Conservation (phyloP, 2,888 invertebrate species). For the Nemoura dubitans region DNA sequence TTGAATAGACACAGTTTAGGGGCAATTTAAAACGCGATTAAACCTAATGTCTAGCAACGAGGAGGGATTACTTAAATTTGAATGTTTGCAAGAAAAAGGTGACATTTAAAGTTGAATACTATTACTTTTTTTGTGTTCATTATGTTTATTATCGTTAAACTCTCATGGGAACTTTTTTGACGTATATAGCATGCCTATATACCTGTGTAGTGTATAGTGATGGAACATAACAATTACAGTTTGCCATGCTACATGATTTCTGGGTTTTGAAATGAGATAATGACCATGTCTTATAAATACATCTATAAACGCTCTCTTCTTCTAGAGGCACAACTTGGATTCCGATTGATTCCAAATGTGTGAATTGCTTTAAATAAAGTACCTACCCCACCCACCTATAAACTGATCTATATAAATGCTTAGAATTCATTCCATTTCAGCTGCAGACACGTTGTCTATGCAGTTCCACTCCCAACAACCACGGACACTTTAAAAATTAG, state of each 20-base stretch:
- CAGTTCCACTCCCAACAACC: neutral
- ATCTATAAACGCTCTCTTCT: too few relatives aligned
- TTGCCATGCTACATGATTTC: too few relatives aligned
- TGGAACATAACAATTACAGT: neutral
- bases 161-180: neutral
- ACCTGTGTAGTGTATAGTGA: neutral
- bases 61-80: neutral
- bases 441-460: too few relatives aligned
- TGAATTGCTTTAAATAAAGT: too few relatives aligned
- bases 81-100: neutral
- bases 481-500: neutral
- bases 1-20: conserved; percentile 33
- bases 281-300: too few relatives aligned
- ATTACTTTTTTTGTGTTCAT: neutral
- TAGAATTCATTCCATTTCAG: too few relatives aligned
- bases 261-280: too few relatives aligned
- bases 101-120: neutral
- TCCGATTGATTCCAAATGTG: too few relatives aligned
- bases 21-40: conserved; percentile 27
- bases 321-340: too few relatives aligned
- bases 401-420: too few relatives aligned
- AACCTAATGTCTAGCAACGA: conserved; percentile 5
- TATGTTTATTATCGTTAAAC: neutral
- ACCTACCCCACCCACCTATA: too few relatives aligned
- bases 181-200: too few relatives aligned